Evolutionary conservation across 2,113 vertebrate genomes (phyloP), one percentile per base, ranked within the genome.

Genomic region (Thermophis baileyi): DNA sequence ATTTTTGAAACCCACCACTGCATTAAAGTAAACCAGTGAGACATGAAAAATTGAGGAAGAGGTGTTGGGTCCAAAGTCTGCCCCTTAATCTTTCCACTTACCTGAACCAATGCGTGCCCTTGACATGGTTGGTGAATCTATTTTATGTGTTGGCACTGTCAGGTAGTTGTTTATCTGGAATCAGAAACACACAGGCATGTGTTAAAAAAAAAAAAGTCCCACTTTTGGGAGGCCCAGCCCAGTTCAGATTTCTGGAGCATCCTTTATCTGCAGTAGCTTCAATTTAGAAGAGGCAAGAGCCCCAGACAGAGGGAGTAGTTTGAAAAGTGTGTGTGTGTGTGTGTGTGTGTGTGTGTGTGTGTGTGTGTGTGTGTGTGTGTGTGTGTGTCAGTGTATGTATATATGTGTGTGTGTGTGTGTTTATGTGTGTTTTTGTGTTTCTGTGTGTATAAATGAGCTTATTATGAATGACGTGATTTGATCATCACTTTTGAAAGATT

Each of bases 81-180:
- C 27, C 16, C 69, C 44, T 20, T 12, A 55, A 25, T 14, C 24
- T 2, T 40, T 14, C 54, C 11, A 12, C 25, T 97, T 96, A 99
- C 99, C 99, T 98, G 99, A 99, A 94, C 98, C 97, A 24, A 99
- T 98, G 94, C 99, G 98, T 91, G 99, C 98, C 96, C 99, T 97
- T 6, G 98, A 97, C 96, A 99, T 98, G 93, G 98, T 99, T 3
- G 99, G 99, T 0, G 99, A 99, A 89, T 99, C 99, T 0, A 98
- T 96, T 63, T 97, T 97, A 93, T 98, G 98, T 0, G 98, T 97
- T 0, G 99, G 99, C 91, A 99, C 99, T 0, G 99, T 99, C 97
- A 99, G 97, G 97, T 99, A 99, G 96, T 98, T 99, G 94, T 97
- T 98, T 95, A 99, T 98, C 98, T 98, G 85, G 6, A 97, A 95